Evolutionary conservation across 2,888 invertebrate species (phyloP).

Genomic region (Agriopis leucophaearia): DNA sequence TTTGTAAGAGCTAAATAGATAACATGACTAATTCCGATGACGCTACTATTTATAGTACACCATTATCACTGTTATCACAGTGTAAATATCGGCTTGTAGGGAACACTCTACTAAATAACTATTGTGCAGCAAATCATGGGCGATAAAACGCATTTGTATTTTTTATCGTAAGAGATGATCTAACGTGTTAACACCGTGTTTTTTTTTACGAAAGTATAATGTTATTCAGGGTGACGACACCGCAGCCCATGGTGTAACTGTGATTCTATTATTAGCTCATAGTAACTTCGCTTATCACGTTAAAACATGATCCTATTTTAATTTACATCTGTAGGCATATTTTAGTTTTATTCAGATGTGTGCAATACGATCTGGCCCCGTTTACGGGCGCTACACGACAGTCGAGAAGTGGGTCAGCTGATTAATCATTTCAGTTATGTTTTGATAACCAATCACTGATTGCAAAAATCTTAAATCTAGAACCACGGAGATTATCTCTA

Average conservation of each 20-base stretch:
- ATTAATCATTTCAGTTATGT: slow-evolving; percentile 71
- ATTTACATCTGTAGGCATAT: slow-evolving; percentile 48
- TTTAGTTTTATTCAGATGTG: slow-evolving; percentile 51
- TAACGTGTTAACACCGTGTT: slow-evolving; percentile 38
- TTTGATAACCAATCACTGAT: slow-evolving; percentile 69
- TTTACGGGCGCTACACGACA: slow-evolving; percentile 75
- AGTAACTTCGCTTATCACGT: slow-evolving; percentile 48
- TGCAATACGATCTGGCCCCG: slow-evolving; percentile 71
- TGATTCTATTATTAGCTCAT: slow-evolving; percentile 50
- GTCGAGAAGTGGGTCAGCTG: slow-evolving; percentile 73
- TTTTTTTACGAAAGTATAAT: slow-evolving; percentile 53
- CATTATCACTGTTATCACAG: slow-evolving; percentile 27
- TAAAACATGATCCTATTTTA: slow-evolving; percentile 44
- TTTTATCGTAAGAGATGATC: slow-evolving; percentile 44
- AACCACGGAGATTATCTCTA: slow-evolving; percentile 32
- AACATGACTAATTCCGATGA: slow-evolving; percentile 23
- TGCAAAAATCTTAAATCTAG: slow-evolving; percentile 66
- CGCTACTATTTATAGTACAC: slow-evolving; percentile 15
- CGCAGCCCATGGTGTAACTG: slow-evolving; percentile 51
- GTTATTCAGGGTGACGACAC: slow-evolving; percentile 54
- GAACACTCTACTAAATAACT: slow-evolving; percentile 41
- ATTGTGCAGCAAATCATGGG: slow-evolving; percentile 32
- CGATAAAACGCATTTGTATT: slow-evolving; percentile 37
- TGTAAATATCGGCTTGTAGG: slow-evolving; percentile 32
- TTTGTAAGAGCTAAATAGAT: slow-evolving; percentile 15